A percentile compares a stretch with the other conserved stretches of the same genome.
These are phyloP conservation scores for Carterocephalus palaemon DNA, from an alignment of 2,888 invertebrate genomes.

Conservation along the genomic window DNA sequence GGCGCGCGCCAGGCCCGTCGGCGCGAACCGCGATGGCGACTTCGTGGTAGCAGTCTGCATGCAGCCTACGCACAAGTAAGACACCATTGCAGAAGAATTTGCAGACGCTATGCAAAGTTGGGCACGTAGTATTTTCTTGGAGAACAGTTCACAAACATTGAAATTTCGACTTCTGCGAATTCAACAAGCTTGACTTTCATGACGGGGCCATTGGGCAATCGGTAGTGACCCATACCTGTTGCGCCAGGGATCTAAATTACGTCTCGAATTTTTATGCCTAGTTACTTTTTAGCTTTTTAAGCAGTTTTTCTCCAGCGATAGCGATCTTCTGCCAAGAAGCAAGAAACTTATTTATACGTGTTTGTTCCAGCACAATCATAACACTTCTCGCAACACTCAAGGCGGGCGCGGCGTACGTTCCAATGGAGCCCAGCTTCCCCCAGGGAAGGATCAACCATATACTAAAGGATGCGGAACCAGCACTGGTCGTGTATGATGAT, in stretches of 20 bases:
- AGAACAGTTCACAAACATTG: too few species aligned
- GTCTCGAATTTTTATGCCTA: not conserved
- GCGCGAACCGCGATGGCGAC: constrained; percentile 83
- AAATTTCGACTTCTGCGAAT: too few species aligned
- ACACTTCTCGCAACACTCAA: constrained; percentile 87
- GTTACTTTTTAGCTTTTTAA: too few species aligned
- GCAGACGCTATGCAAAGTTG: too few species aligned
- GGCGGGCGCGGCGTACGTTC: constrained; percentile 90
- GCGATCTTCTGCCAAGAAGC: too few species aligned
- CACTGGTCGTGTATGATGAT: constrained; percentile 83
- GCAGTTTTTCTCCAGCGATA: too few species aligned
- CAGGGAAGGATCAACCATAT: constrained; percentile 86
- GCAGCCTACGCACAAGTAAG: constrained; percentile 84
- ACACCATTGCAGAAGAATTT: too few species aligned
- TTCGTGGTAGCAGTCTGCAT: constrained; percentile 88
- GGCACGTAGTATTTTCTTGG: too few species aligned
- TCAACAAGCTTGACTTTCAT: not conserved
- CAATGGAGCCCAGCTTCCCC: constrained; percentile 87
- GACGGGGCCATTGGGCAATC: not conserved
- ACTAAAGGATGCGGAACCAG: constrained; percentile 84
- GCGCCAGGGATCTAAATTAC: not conserved
- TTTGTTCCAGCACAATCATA: constrained; percentile 69
- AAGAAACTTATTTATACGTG: not conserved
- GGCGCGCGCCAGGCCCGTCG: constrained; percentile 53
- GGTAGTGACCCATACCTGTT: too few species aligned